These are phyloP conservation scores for Magallana ariakensis DNA, from an alignment of 1,140 invertebrate genomes.

Conservation along the genomic window DNA sequence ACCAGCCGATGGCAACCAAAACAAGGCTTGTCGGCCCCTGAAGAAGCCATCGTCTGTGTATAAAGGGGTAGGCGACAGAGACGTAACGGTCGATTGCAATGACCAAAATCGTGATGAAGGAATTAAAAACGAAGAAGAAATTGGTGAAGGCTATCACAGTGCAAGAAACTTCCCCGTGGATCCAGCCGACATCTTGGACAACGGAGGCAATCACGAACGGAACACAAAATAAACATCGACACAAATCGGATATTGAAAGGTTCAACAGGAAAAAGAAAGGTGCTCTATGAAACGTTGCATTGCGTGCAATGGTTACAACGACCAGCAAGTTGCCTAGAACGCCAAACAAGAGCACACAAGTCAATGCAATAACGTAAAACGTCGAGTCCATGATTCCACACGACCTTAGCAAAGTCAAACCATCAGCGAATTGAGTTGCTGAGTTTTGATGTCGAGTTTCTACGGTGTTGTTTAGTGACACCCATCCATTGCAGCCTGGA, in stretches of 20 bases:
- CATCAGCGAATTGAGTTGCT: background rate
- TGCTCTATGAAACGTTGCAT: slow-evolving; percentile 69
- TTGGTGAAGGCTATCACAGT: slow-evolving; percentile 74
- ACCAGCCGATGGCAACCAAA: slow-evolving; percentile 69
- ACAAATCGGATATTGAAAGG: slow-evolving; percentile 72
- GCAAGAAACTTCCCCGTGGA: slow-evolving; percentile 69
- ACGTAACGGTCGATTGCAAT: slow-evolving; percentile 74
- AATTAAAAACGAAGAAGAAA: slow-evolving; percentile 74
- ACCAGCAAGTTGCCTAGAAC: slow-evolving; percentile 66
- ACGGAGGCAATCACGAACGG: slow-evolving; percentile 73
- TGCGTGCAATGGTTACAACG: slow-evolving; percentile 70
- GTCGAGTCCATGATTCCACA: background rate
- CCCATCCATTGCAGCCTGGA: background rate
- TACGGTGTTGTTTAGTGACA: background rate
- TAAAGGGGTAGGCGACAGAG: slow-evolving; percentile 68
- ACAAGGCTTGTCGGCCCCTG: slow-evolving; percentile 66
- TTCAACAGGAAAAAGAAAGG: slow-evolving; percentile 76
- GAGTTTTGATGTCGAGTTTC: background rate
- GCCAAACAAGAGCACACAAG: slow-evolving; percentile 64
- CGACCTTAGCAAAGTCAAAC: background rate
- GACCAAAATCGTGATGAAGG: slow-evolving; percentile 68
- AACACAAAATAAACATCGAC: slow-evolving; percentile 72
- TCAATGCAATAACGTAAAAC: background rate
- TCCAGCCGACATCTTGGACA: slow-evolving; percentile 70
- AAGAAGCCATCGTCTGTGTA: slow-evolving; percentile 68